Percentiles rank a stretch among this genome's conserved stretches.
Conservation (phyloP, 2,888 invertebrate species). For the Epicampocera succincta region DNA sequence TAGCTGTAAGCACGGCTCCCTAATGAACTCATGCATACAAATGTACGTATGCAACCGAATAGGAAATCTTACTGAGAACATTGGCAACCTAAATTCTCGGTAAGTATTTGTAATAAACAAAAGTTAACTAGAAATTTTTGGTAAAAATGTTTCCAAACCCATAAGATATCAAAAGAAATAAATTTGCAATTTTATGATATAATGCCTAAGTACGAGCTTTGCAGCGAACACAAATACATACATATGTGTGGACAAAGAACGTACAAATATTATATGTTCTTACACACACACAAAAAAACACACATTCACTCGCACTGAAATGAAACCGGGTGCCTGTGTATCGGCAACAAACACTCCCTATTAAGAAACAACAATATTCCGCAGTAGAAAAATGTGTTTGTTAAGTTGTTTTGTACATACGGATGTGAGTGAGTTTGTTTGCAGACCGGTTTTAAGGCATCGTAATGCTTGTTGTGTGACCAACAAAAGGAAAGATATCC, state of each 20-base stretch:
- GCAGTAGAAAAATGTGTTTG: too few relatives aligned
- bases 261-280: background rate
- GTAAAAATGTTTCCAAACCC: slow-evolving; percentile 10
- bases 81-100: background rate
- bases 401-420: too few relatives aligned
- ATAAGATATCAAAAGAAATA: slow-evolving; percentile 55
- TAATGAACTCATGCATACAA: background rate
- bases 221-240: slow-evolving; percentile 12
- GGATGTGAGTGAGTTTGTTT: too few relatives aligned
- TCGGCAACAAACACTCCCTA: too few relatives aligned
- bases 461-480: too few relatives aligned
- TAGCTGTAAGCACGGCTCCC: too few relatives aligned
- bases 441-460: too few relatives aligned
- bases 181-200: slow-evolving; percentile 62
- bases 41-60: background rate
- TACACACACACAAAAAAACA: too few relatives aligned
- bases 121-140: slow-evolving; percentile 18
- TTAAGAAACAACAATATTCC: too few relatives aligned
- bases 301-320: too few relatives aligned
- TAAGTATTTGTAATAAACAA: background rate
- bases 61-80: background rate
- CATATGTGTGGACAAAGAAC: slow-evolving; percentile 12
- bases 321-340: too few relatives aligned
- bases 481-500: too few relatives aligned
- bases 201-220: slow-evolving; percentile 49